phyloP scores from a whole-genome alignment of 2,797 vertebrate genomes.

The Alauda arvensis region DNA sequence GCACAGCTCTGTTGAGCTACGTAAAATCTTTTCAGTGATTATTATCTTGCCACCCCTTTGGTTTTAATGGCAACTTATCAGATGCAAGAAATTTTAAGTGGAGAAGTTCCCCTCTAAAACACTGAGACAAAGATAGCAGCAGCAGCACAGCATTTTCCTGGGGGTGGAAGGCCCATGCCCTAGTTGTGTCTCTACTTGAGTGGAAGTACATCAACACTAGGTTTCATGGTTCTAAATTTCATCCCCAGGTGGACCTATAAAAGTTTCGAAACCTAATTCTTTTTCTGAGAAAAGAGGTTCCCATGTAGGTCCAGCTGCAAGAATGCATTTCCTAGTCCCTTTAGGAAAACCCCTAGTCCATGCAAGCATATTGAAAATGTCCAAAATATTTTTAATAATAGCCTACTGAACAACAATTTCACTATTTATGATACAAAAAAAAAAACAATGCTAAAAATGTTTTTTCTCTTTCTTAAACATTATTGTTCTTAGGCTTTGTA shows the following conservation, averaged over 20 bases:
- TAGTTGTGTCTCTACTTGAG: background rate
- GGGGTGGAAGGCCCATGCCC: background rate
- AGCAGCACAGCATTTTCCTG: background rate
- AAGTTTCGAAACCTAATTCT: background rate
- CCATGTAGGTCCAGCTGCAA: background rate
- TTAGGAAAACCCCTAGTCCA: background rate
- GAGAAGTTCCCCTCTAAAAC: background rate
- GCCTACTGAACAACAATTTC: background rate
- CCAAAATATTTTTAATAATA: background rate
- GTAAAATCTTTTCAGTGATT: background rate
- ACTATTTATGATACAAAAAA: background rate
- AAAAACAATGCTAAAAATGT: background rate
- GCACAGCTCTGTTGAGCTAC: background rate
- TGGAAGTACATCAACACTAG: background rate
- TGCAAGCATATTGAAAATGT: background rate
- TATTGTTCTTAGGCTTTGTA: background rate
- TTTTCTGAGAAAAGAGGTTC: background rate
- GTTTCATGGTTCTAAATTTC: background rate
- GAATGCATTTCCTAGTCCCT: background rate
- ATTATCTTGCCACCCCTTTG: background rate
- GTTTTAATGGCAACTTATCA: background rate
- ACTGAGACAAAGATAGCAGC: background rate
- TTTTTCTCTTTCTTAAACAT: background rate
- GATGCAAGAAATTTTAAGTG: background rate
- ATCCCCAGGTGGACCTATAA: background rate